Evolutionary conservation across 2,113 vertebrate genomes (phyloP), one percentile per base, ranked within the genome.

Genomic region (Catagonus wagneri): DNA sequence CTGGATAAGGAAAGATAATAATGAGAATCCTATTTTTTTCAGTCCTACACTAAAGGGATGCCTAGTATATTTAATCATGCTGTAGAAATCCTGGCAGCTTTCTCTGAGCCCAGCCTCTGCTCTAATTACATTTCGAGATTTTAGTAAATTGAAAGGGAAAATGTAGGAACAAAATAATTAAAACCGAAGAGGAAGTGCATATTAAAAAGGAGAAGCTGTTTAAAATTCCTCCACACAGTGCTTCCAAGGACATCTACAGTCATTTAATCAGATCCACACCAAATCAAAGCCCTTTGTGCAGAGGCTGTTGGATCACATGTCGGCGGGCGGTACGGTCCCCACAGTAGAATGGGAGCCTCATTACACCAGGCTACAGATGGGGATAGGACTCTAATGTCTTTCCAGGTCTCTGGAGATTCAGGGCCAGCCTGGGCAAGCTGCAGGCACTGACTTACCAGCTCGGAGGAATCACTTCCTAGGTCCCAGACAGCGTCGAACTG

Each of bases 121-220:
- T 98, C 98, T 99, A 98, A 99, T 99, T 99, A 98, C 98, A 98
- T 98, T 98, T 98, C 98, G 98, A 98, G 98, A 97, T 98, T 98
- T 98, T 98, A 98, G 98, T 98, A 98, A 98, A 99, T 98, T 98
- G 98, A 98, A 98, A 99, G 98, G 97, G 98, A 98, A 98, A 98
- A 98, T 66, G 91, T 96, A 98, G 98, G 98, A 98, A 98, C 98
- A 97, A 98, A 98, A 98, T 98, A 98, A 99, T 99, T 99, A 99
- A 99, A 98, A 93, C 96, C 96, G 88, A 98, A 97, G 98, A 98
- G 98, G 98, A 98, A 99, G 98, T 65, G 98, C 98, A 98, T 98
- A 98, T 98, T 98, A 96, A 98, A 97, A 97, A 98, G 98, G 94
- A 96, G 98, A 97, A 95, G 98, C 98, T 98, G 74, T 96, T 99